phyloP scores from a whole-genome alignment of 2,113 vertebrate genomes.

The Garra rufa region DNA sequence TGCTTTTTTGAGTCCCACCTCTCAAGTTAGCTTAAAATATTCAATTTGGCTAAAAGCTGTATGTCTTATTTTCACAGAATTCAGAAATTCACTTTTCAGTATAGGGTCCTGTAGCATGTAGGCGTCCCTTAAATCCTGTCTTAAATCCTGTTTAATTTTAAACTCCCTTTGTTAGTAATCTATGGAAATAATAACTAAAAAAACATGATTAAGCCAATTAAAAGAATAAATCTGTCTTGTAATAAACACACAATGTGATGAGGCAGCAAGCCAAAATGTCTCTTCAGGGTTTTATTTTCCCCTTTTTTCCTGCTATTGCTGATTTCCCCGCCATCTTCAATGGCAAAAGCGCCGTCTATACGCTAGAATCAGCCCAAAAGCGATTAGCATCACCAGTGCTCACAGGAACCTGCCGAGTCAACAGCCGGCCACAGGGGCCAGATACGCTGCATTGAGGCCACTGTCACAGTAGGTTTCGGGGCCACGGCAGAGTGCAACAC shows the following conservation, averaged over 20 bases:
- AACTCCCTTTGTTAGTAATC: conserved; percentile 72
- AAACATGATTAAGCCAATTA: conserved; percentile 81
- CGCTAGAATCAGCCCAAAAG: conserved; percentile 56
- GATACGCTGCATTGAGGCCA: conserved; percentile 62
- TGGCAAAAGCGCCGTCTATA: conserved; percentile 34
- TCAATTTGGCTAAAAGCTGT: background rate
- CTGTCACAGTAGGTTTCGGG: conserved; percentile 42
- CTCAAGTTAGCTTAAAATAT: background rate
- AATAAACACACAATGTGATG: conserved; percentile 57
- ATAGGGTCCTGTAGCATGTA: conserved; percentile 21
- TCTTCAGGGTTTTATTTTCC: conserved; percentile 60
- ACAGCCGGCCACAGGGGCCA: conserved; percentile 55
- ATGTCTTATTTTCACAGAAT: background rate
- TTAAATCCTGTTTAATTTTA: conserved; percentile 65
- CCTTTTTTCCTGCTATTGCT: conserved; percentile 25
- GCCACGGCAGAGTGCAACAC: conserved; percentile 50
- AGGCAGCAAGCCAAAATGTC: conserved; percentile 44
- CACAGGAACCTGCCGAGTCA: conserved; percentile 64
- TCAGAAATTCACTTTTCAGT: background rate
- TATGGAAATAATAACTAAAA: conserved; percentile 78
- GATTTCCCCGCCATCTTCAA: conserved; percentile 14
- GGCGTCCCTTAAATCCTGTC: conserved; percentile 59
- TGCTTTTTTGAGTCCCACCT: background rate
- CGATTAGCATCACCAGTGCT: conserved; percentile 64
- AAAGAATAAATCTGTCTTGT: conserved; percentile 58